Evolutionary conservation across 2,113 vertebrate genomes (phyloP).

Genomic region (Empidonax traillii): DNA sequence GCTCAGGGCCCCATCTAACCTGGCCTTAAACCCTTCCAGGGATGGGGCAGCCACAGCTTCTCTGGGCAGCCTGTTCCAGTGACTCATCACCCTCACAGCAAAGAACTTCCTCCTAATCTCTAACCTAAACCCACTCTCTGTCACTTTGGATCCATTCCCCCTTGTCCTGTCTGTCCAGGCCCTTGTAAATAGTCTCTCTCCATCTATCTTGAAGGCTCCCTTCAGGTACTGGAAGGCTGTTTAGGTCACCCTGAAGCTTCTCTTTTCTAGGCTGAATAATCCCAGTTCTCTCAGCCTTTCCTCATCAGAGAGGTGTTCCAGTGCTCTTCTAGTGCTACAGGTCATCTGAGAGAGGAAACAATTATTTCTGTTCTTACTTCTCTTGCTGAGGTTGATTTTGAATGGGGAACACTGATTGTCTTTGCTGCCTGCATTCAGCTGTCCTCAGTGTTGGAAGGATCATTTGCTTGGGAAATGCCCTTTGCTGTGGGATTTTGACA

Average conservation of each 20-base stretch:
- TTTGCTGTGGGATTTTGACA: background rate
- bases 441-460: background rate
- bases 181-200: background rate
- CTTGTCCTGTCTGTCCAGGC: background rate
- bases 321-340: background rate
- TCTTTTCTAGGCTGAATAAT: background rate
- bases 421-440: background rate
- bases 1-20: background rate
- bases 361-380: background rate
- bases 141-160: no score
- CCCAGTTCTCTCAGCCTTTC: background rate
- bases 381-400: background rate
- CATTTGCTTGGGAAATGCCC: background rate
- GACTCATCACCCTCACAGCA: background rate
- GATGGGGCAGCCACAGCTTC: background rate
- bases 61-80: background rate
- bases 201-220: background rate
- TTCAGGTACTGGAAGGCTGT: background rate
- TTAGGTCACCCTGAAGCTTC: background rate
- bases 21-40: background rate
- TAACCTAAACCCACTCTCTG: background rate
- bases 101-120: background rate
- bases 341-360: background rate
- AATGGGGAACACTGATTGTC: background rate
- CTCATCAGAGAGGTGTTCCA: background rate